Base-by-base conservation (phyloP, 2,888 invertebrate species). In the Drosophila glabriapex region DNA sequence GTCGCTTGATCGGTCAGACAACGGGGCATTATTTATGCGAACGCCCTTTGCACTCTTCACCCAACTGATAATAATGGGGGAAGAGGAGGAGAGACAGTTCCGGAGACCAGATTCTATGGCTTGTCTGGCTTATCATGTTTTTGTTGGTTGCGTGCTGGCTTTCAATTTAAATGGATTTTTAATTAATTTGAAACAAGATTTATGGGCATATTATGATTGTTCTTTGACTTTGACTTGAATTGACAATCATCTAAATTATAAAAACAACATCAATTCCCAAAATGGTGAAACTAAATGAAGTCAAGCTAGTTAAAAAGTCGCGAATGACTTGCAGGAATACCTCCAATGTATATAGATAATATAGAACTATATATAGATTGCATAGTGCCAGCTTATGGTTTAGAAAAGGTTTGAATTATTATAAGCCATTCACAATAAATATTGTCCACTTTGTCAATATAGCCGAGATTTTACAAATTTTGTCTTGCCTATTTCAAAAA, bases 101-200 rank as follows among this genome's bases (percentile, higher is more conserved):
- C 56, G 31, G 64, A 41, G 56, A 22, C 31, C 46, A 49, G 53
- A 33, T 41, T 41, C 31, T 31, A n/a, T 28, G 25, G 31, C 68
- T 75, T 80, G 80, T 73, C 59, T 25, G 29, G 31, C 68, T 75
- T 80, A 82, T 74, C 59, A 55, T 65, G 37, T 37, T 35, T 60
- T 71, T 55, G 28, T 5, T 55, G 16, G 9, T 54, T 33, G 35
- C 41, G 61, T 50, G 39, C 22, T 65, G 41, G 58, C 33, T 63
- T 68, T 68, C 28, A 33, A 73, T 82, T 80, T 80, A 76, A 87
- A 91, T 89, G 69, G 56, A 56, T 68, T 35, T 83, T 84, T 83
- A 90, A 91, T 91, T 91, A 91, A 85, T 89, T 85, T 73, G 59
- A 31, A 39, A 46, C 22, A 70, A 52, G 80, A 79, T 81, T 78